These are phyloP conservation scores for Cactoblastis cactorum DNA, from an alignment of 2,888 invertebrate genomes.

Conservation along the genomic window DNA sequence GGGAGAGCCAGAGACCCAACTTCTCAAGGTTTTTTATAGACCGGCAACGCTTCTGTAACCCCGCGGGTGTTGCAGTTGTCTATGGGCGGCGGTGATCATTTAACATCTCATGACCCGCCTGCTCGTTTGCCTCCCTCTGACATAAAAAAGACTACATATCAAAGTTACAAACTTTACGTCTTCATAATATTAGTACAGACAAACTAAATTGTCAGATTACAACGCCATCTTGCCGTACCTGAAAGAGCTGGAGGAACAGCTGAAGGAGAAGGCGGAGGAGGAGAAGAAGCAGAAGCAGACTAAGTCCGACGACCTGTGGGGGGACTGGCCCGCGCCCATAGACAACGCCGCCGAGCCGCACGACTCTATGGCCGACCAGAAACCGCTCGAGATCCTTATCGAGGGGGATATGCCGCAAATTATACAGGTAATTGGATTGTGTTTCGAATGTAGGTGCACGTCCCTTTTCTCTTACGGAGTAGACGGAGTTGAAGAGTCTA, in stretches of 20 bases:
- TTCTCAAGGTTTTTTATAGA: no score
- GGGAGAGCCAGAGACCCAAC: no score
- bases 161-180: no score
- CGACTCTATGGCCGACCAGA: background rate
- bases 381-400: background rate
- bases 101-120: no score
- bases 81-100: no score
- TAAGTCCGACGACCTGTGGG: conserved; percentile 30
- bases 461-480: no score
- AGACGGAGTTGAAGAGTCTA: no score
- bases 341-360: background rate
- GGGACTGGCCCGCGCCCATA: conserved; percentile 13
- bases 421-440: background rate
- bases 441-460: no score
- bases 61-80: no score
- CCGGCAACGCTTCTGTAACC: no score
- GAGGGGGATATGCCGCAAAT: background rate
- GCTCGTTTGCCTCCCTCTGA: no score
- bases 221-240: conserved; percentile 68
- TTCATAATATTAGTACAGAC: background rate
- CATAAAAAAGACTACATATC: no score
- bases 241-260: conserved; percentile 61
- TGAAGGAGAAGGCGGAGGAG: conserved; percentile 36
- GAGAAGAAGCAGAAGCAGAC: conserved; percentile 29
- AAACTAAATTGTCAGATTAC: conserved; percentile 46